Percentiles rank a stretch among this genome's conserved stretches.
Conservation (phyloP, 2,888 invertebrate species). For the Caenorhabditis afra region DNA sequence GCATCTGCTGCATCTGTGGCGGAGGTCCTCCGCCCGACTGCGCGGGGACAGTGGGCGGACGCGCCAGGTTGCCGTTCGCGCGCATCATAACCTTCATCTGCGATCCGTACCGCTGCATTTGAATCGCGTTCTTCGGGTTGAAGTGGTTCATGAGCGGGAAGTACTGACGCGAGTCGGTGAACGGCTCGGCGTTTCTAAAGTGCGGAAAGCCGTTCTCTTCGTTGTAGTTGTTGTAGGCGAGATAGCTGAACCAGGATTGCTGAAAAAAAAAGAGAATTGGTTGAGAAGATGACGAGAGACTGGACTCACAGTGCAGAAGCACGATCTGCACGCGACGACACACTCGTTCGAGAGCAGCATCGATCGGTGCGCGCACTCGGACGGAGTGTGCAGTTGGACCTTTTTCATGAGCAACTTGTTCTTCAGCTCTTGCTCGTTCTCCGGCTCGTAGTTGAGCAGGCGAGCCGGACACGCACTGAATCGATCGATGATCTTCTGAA, state of each 20-base stretch:
- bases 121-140: neutral
- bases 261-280: too few relatives aligned
- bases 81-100: too few relatives aligned
- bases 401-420: neutral
- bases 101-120: neutral
- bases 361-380: constrained; percentile 59
- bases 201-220: constrained; percentile 19
- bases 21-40: neutral
- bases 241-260: constrained; percentile 38
- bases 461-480: constrained; percentile 26
- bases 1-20: neutral
- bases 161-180: neutral
- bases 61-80: too few relatives aligned
- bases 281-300: too few relatives aligned
- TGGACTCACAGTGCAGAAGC: constrained; percentile 54
- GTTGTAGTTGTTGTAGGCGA: constrained; percentile 23
- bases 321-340: constrained; percentile 50
- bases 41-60: neutral
- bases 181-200: neutral
- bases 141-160: constrained; percentile 25
- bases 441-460: constrained; percentile 42
- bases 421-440: constrained; percentile 11
- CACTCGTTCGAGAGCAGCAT: constrained; percentile 38
- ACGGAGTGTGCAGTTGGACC: constrained; percentile 16
- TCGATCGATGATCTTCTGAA: constrained; percentile 19